Conservation (phyloP, 2,113 vertebrate species). For the Platysternon megacephalum region DNA sequence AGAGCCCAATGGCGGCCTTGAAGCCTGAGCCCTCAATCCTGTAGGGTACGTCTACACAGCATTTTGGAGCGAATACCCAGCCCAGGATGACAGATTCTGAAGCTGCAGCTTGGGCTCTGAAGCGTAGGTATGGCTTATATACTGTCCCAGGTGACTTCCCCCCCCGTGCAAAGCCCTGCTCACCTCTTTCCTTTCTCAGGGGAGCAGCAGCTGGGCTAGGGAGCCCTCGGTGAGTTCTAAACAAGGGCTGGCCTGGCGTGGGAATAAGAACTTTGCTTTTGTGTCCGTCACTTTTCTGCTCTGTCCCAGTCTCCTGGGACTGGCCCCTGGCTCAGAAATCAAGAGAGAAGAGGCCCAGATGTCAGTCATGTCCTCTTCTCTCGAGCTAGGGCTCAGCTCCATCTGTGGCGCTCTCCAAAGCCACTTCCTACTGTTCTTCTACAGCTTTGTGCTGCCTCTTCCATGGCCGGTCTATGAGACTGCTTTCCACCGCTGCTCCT, state of each 20-base stretch:
- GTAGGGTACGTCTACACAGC: not conserved
- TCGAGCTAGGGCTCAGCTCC: slow-evolving; percentile 59
- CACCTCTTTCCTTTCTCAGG: not conserved
- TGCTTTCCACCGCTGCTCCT: not conserved
- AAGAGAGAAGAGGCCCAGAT: slow-evolving; percentile 58
- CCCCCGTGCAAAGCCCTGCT: not conserved
- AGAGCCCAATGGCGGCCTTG: not conserved
- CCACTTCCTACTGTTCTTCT: slow-evolving; percentile 52
- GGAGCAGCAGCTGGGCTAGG: not conserved
- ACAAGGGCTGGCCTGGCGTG: no score
- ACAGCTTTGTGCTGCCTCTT: slow-evolving; percentile 30
- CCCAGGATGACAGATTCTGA: not conserved
- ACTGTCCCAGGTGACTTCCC: slow-evolving; percentile 19
- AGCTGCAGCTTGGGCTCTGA: not conserved
- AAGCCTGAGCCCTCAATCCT: not conserved
- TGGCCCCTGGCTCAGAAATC: slow-evolving; percentile 18
- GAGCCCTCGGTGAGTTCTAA: no score
- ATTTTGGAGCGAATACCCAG: not conserved
- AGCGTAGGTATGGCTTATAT: not conserved
- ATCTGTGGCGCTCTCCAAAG: slow-evolving; percentile 9
- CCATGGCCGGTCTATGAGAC: not conserved
- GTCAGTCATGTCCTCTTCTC: slow-evolving; percentile 36
- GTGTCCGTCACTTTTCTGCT: not conserved
- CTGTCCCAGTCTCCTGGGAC: not conserved
- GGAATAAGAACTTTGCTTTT: no score